Evolutionary conservation across 2,113 vertebrate species (phyloP), one percentile per base, ranked within the genome.

Genomic region (Oreochromis aureus): DNA sequence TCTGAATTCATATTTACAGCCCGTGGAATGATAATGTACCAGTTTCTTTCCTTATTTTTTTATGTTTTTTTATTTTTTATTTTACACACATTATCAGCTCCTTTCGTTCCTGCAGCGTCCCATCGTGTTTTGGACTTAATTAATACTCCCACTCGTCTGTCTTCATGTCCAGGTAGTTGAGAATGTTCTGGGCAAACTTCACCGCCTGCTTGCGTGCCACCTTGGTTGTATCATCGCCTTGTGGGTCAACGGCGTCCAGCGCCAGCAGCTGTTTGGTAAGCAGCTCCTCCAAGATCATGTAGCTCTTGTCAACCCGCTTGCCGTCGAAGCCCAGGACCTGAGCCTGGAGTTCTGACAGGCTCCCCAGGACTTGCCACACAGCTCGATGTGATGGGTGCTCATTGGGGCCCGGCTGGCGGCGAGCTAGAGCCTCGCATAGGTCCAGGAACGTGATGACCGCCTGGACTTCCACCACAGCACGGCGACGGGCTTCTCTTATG

Each of bases 101-200:
- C 82, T 59, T 36, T 83, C 24, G 0, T 56, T 92, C 55, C 51
- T 83, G 80, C 81, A 84, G 56, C 13, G 22, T 73, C 83, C 32
- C 22, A 11, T 19, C 3, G 6, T 59, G 59, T 30, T 46, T 22
- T 8, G 5, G 7, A 12, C 2, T 13, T 3, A 3, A 18, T 95
- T 89, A 96, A 19, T 99, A 99, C 88, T 99, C 98, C 98, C 98
- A 99, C 89, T 99, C 98, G 81, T 99, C 99, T 0, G 99, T 99
- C 94, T 98, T 99, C 97, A 99, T 96, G 96, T 99, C 98, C 80
- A 99, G 96, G 79, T 98, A 98, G 96, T 97, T 97, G 81, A 99
- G 98, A 92, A 98, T 98, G 94, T 98, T 99, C 96, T 99, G 98
- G 6, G 98, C 98, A 1, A 98, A 97, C 94, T 98, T 99, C 78